phyloP scores from a whole-genome alignment of 2,888 invertebrate species.

The Agonopterix subpropinquella region DNA sequence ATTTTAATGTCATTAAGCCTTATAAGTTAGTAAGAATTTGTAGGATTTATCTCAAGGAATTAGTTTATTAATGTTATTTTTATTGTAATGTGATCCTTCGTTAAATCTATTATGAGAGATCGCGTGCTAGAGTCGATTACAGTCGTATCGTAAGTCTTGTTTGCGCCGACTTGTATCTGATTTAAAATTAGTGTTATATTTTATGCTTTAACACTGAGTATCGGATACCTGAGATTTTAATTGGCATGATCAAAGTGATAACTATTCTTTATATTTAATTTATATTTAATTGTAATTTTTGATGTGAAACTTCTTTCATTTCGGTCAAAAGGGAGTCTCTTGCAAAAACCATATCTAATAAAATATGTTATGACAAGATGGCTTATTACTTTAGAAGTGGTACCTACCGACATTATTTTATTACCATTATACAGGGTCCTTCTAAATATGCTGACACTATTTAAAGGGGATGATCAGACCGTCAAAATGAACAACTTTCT shows the following conservation, averaged over 20 bases:
- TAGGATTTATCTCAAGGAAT: slow-evolving; percentile 14
- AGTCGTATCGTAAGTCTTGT: slow-evolving; percentile 32
- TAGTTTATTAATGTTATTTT: slow-evolving; percentile 16
- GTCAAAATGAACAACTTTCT: no score
- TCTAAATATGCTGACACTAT: no score
- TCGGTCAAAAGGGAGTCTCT: no score
- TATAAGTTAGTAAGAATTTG: slow-evolving; percentile 13
- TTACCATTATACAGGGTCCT: no score
- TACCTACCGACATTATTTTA: no score
- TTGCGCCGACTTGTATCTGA: slow-evolving; percentile 30
- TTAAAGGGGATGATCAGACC: no score
- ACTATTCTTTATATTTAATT: not conserved
- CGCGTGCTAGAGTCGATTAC: slow-evolving; percentile 37
- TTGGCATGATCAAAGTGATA: slow-evolving; percentile 8
- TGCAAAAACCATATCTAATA: no score
- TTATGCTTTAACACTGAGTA: slow-evolving; percentile 23
- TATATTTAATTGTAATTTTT: no score
- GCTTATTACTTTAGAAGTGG: no score
- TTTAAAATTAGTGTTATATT: slow-evolving; percentile 36
- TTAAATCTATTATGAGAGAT: slow-evolving; percentile 29
- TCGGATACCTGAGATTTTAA: slow-evolving; percentile 17
- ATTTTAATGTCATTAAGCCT: slow-evolving; percentile 12
- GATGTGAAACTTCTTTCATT: no score
- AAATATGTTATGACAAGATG: no score
- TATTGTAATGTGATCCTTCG: slow-evolving; percentile 14